Evolutionary conservation across 2,113 vertebrate genomes (phyloP), one percentile per base, ranked within the genome.

Genomic region (Periophthalmodon schlosseri): DNA sequence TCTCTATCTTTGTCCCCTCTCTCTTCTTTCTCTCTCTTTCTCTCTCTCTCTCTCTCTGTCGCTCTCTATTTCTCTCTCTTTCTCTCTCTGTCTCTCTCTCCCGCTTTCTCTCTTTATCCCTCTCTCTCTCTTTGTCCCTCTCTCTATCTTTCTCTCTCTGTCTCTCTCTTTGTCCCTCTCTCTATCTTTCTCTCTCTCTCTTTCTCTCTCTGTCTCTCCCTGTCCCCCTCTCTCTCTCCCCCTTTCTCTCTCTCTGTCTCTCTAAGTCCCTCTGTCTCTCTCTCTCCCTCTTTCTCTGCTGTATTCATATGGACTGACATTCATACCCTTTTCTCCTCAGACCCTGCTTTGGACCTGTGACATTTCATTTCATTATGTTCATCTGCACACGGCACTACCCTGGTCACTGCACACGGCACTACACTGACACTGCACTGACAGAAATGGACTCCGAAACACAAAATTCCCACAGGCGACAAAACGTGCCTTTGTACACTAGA

Each of bases 291-390:
- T 63, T 6, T 34, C 28, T 24, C 3, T 61, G 2, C 16, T 64
- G 15, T 36, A 18, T 80, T 68, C 76, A 83, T 81, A 69, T 79
- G 77, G 73, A 87, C 76, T 73, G 75, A 77, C 77, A 83, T 82
- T 87, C 79, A 87, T 83, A 84, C 81, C 76, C 81, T 76, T 78
- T 47, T 79, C 79, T 81, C 78, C 77, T 66, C 65, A 34, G 39
- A 68, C 68, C 73, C 61, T 36, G 63, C 81, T 65, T 23, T 28
- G 65, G 69, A 79, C 72, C 75, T 49, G 76, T 76, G 85, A 86
- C 83, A 87, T 83, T 86, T 78, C 85, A 80, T 81, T 87, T 84
- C 82, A 86, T 85, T 81, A 87, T 69, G 81, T 75, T 71, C 57
- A 8, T 28, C 73, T 82, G 72, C 52, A 74, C 73, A 72, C 71